phyloP scores from a whole-genome alignment of 2,797 vertebrate genomes.

The Phrynocephalus guinanensis region DNA sequence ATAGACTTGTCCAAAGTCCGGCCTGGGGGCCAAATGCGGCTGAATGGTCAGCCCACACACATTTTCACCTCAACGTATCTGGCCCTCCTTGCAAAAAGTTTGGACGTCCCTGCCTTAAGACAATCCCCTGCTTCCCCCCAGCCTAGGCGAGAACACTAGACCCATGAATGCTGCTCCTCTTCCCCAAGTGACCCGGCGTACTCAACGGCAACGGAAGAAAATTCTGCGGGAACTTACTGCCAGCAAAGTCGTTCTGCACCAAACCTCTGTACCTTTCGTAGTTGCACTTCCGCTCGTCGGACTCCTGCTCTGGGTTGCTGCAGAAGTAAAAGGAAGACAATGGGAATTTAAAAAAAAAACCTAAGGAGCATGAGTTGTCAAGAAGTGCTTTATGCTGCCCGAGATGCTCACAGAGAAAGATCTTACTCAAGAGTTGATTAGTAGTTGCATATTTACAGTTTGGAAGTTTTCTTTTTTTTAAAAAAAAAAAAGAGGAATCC shows the following conservation, averaged over 20 bases:
- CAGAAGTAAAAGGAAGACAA: not conserved
- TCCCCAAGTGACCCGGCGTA: not conserved
- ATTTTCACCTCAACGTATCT: no score
- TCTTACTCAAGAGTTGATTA: no score
- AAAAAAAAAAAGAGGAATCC: no score
- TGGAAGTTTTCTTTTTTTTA: no score
- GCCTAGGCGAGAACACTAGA: not conserved
- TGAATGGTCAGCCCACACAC: no score
- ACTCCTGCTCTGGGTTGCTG: conserved; percentile 91
- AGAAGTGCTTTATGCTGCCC: not conserved
- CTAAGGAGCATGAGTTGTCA: not conserved
- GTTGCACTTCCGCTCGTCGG: conserved; percentile 94
- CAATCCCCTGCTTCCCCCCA: no score
- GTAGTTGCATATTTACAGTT: no score
- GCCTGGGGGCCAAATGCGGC: no score
- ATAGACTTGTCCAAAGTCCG: no score
- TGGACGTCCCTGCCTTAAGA: no score
- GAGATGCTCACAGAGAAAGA: not conserved
- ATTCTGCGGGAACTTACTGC: conserved; percentile 84
- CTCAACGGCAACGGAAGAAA: not conserved
- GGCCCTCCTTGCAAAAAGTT: no score
- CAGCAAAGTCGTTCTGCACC: conserved; percentile 97
- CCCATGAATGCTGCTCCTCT: not conserved
- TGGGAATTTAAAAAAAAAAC: not conserved
- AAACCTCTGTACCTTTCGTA: conserved; percentile 96